Conservation (phyloP, 2,888 invertebrate species). For the Acrobasis repandana region DNA sequence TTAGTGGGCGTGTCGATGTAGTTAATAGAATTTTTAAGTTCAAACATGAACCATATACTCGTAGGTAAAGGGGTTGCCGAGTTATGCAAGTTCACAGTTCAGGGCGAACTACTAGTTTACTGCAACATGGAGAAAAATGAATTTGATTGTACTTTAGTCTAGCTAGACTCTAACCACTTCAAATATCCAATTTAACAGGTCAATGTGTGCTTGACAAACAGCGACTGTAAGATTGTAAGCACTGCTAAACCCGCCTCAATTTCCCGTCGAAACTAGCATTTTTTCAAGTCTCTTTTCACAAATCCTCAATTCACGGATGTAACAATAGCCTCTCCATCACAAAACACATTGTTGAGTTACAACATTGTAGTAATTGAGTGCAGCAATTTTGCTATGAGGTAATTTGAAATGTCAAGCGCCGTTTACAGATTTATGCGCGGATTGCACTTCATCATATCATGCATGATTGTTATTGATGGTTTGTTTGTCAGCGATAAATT, state of each 20-base stretch:
- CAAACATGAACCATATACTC: no score
- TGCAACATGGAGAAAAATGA: no score
- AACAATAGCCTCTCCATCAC: background rate
- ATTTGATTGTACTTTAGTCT: no score
- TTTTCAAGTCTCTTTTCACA: background rate
- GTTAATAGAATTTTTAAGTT: no score
- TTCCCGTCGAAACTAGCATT: background rate
- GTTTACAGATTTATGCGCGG: slow-evolving; percentile 1
- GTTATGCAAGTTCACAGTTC: no score
- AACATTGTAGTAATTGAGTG: slow-evolving; percentile 4
- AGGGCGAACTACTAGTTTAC: no score
- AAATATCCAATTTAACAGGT: no score
- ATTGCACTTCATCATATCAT: slow-evolving; percentile 1
- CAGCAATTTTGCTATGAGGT: slow-evolving; percentile 16
- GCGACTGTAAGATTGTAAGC: no score
- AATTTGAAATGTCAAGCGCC: slow-evolving; percentile 9
- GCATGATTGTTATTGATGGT: slow-evolving; percentile 6
- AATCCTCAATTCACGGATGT: background rate
- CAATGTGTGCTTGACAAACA: no score
- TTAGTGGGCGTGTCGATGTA: no score
- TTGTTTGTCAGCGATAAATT: slow-evolving; percentile 3
- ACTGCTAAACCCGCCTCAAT: background rate
- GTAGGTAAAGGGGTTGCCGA: no score
- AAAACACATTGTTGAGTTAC: slow-evolving; percentile 4
- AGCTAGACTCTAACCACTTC: no score